phyloP scores from a whole-genome alignment of 2,797 vertebrate species.

The Hypotaenidia philippensis region DNA sequence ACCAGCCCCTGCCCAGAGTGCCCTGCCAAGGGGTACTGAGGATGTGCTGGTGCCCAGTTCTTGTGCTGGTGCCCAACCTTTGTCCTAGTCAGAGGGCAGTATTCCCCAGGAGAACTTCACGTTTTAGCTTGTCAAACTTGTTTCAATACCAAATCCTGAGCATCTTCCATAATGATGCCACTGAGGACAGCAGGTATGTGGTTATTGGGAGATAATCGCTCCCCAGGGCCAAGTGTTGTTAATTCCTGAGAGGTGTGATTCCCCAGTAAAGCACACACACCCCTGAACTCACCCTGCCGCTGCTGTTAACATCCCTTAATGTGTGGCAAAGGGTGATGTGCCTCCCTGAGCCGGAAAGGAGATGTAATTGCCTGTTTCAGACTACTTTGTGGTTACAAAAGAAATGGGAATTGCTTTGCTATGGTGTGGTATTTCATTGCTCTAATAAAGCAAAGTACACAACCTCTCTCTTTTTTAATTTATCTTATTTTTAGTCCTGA shows the following conservation, averaged over 20 bases:
- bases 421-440: neutral
- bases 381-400: neutral
- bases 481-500: neutral
- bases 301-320: neutral
- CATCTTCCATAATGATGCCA: neutral
- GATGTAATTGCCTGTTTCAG: constrained; percentile 30
- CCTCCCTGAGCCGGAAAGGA: constrained; percentile 16
- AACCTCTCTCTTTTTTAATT: neutral
- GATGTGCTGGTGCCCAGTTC: neutral
- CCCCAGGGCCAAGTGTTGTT: neutral
- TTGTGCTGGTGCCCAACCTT: too few species aligned
- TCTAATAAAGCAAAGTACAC: neutral
- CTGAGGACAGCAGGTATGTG: neutral
- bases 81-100: neutral
- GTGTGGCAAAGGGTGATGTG: neutral
- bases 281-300: neutral
- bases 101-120: neutral
- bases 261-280: neutral
- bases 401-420: constrained; percentile 25
- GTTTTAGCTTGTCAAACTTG: neutral
- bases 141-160: neutral
- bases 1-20: neutral
- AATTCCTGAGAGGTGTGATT: neutral
- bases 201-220: neutral
- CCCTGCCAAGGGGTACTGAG: neutral